phyloP scores from a whole-genome alignment of 2,113 vertebrate species.

The Perca fluviatilis region DNA sequence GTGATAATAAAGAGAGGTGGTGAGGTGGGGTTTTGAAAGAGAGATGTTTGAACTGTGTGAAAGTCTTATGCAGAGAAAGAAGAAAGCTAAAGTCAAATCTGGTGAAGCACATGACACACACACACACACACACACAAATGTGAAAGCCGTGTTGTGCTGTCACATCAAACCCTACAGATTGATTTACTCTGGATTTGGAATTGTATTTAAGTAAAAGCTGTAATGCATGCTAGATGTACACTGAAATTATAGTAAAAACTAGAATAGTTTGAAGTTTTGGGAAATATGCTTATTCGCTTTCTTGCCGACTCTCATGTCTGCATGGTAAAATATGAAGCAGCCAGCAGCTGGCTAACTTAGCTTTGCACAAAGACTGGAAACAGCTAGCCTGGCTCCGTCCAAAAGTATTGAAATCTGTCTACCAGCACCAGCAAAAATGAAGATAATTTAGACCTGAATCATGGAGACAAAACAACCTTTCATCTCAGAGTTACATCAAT shows the following conservation, averaged over 20 bases:
- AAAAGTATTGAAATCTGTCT: background rate
- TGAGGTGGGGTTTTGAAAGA: conserved; percentile 7
- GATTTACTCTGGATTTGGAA: background rate
- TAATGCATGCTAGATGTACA: too few species aligned
- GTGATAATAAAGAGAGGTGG: conserved; percentile 33
- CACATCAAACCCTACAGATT: background rate
- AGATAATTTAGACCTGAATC: background rate
- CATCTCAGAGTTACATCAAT: background rate
- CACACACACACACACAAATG: background rate
- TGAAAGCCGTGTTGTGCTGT: background rate
- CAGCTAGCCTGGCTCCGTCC: background rate
- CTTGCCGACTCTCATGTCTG: background rate
- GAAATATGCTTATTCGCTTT: background rate
- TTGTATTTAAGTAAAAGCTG: background rate
- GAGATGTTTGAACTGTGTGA: conserved; percentile 2
- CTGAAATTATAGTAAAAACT: background rate
- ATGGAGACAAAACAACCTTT: background rate
- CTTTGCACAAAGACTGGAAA: background rate
- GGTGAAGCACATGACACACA: background rate
- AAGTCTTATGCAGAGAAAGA: conserved; percentile 5
- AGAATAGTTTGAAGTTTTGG: background rate
- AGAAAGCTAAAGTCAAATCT: background rate
- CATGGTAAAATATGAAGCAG: background rate
- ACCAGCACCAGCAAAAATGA: background rate
- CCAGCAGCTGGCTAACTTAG: background rate